Conservation (phyloP, 35 echinoderm and acorn worm species). For the Lytechinus pictus region DNA sequence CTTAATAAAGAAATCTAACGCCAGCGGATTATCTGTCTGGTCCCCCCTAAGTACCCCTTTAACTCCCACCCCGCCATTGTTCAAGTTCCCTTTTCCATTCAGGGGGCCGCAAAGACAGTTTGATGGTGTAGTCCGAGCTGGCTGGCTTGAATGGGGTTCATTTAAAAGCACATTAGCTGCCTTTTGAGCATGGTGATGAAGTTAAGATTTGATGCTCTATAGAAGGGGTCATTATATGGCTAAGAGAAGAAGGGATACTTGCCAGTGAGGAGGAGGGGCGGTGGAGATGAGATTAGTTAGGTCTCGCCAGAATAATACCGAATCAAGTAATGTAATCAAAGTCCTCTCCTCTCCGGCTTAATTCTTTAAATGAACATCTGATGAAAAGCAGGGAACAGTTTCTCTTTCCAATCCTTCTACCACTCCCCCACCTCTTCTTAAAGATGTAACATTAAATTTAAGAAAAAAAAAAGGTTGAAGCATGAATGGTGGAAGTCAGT, state of each 20-base stretch:
- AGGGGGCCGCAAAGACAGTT: background rate
- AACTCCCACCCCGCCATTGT: background rate
- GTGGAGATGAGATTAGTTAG: constrained; percentile 14
- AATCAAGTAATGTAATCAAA: constrained; percentile 46
- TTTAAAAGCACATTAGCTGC: constrained; percentile 39
- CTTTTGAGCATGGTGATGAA: constrained; percentile 16
- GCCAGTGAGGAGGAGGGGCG: background rate
- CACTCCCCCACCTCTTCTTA: background rate
- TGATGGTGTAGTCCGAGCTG: background rate
- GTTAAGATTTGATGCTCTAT: background rate
- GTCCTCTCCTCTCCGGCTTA: background rate
- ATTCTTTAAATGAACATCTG: constrained; percentile 42
- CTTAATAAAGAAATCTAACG: constrained; percentile 29
- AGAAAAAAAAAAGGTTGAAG: background rate
- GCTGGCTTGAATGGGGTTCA: background rate
- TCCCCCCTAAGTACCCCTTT: constrained; percentile 9
- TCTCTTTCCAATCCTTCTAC: background rate
- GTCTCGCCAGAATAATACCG: constrained; percentile 18
- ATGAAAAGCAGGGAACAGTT: constrained; percentile 21
- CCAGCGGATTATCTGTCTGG: constrained; percentile 14
- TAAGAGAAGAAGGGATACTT: background rate
- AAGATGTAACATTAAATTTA: background rate
- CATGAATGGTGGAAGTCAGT: background rate
- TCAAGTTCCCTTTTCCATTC: background rate
- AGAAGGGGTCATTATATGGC: constrained; percentile 10